A percentile compares a stretch with the other conserved stretches of the same genome.
Conservation (phyloP, 1,140 invertebrate species). For the Aphelenchoides fujianensis region DNA sequence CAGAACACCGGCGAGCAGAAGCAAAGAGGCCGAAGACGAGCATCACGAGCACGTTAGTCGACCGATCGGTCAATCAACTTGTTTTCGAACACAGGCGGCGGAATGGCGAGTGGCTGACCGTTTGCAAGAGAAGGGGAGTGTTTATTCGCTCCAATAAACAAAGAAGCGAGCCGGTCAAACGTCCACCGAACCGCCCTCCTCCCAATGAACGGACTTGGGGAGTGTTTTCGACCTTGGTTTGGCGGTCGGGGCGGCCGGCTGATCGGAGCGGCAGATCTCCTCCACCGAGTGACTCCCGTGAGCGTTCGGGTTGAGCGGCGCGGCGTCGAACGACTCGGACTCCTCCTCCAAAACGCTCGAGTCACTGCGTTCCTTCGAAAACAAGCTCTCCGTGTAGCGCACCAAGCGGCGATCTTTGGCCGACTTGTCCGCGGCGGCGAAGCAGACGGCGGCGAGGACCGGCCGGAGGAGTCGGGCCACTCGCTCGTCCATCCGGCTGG, state of each 20-base stretch:
- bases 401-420: background rate
- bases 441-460: constrained; percentile 4
- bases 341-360: no score
- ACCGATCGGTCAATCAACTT: no score
- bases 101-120: no score
- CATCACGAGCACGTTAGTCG: background rate
- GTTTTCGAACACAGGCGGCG: no score
- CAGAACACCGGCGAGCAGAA: background rate
- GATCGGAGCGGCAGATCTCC: background rate
- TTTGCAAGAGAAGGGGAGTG: no score
- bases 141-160: constrained; percentile 2
- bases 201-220: constrained; percentile 11
- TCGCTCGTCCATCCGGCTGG: background rate
- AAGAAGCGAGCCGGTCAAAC: background rate
- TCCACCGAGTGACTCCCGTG: background rate
- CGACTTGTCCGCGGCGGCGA: constrained; percentile 2
- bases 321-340: no score
- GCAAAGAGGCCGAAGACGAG: background rate
- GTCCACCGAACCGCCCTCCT: background rate
- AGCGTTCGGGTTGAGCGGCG: background rate
- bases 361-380: background rate
- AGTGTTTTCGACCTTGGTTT: constrained; percentile 6
- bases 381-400: constrained; percentile 2
- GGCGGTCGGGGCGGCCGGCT: background rate
- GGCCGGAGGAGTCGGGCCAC: background rate